Conservation (phyloP, 2,797 vertebrate species). For the Synaphobranchus kaupii region DNA sequence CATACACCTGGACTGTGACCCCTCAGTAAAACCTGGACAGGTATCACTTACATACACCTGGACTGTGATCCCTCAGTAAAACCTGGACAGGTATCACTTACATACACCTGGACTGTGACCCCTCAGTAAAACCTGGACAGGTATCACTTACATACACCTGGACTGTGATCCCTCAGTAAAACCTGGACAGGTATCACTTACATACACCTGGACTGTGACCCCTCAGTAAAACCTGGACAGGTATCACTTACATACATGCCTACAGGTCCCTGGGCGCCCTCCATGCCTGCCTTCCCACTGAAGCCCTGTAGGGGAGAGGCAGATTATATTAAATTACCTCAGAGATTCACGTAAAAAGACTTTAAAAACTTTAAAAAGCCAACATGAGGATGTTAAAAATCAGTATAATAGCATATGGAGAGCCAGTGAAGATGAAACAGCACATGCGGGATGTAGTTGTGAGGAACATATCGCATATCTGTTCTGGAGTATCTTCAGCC, state of each 20-base stretch:
- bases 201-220: constrained; percentile 61
- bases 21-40: background rate
- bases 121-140: constrained; percentile 9
- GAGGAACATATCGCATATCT: background rate
- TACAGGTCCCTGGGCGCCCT: constrained; percentile 84
- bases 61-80: background rate
- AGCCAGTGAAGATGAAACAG: background rate
- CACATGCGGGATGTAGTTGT: background rate
- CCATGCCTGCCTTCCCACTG: constrained; percentile 77
- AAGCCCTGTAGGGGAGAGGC: constrained; percentile 72
- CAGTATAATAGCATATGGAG: background rate
- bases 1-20: constrained; percentile 61
- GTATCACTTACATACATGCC: constrained; percentile 87
- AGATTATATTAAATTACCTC: background rate
- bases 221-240: constrained; percentile 24
- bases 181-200: constrained; percentile 73
- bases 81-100: background rate
- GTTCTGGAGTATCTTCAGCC: too few species aligned
- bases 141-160: constrained; percentile 81
- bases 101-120: background rate
- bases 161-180: too few species aligned
- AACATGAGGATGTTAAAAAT: background rate
- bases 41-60: background rate
- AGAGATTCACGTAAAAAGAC: background rate
- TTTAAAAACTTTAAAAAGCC: too few species aligned